Evolutionary conservation across 2,888 invertebrate genomes (phyloP).

Genomic region (Fragum fragum): DNA sequence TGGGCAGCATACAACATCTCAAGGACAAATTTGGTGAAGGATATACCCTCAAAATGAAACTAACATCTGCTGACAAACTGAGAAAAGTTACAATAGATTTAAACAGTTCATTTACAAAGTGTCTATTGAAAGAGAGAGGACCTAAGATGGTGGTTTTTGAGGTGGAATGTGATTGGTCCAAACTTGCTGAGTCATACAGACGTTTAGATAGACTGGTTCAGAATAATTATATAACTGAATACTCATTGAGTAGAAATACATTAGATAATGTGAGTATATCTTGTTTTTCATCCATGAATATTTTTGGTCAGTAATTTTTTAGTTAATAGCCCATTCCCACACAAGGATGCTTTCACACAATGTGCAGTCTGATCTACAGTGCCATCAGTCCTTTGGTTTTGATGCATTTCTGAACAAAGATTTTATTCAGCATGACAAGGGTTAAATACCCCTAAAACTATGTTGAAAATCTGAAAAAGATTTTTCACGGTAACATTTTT

Average conservation of each 20-base stretch:
- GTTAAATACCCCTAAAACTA: no score
- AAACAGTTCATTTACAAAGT: constrained; percentile 82
- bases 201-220: constrained; percentile 83
- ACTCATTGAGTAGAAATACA: constrained; percentile 87
- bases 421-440: no score
- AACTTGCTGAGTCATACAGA: constrained; percentile 83
- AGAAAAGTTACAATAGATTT: constrained; percentile 82
- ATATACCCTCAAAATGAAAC: constrained; percentile 86
- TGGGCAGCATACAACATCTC: constrained; percentile 92
- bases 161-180: constrained; percentile 78
- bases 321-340: no score
- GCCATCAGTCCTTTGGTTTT: no score
- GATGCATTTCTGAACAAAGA: no score
- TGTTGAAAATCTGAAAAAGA: no score
- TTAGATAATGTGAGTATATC: constrained; percentile 86
- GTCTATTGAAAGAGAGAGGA: constrained; percentile 86
- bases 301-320: no score
- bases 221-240: constrained; percentile 85
- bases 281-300: no score
- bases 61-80: constrained; percentile 81
- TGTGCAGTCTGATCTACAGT: no score
- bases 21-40: constrained; percentile 89
- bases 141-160: constrained; percentile 86
- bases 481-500: no score
- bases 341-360: no score